Evolutionary conservation across 1,140 invertebrate species (phyloP).

Genomic region (Yoshiicerus persimilis): DNA sequence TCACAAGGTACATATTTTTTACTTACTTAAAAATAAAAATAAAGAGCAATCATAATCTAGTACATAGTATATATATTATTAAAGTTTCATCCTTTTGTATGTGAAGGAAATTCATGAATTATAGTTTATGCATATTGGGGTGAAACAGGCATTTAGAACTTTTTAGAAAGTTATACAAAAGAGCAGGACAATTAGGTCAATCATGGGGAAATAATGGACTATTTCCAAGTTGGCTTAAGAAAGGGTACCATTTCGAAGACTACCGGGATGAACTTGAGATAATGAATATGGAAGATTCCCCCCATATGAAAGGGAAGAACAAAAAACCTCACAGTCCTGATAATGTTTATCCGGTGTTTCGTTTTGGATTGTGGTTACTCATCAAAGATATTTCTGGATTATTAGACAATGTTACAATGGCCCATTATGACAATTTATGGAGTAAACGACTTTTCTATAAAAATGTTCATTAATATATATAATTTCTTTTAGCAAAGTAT

Average conservation of each 20-base stretch:
- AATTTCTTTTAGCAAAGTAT: background rate
- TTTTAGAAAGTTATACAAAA: constrained; percentile 32
- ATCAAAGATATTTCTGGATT: constrained; percentile 26
- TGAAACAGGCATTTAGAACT: background rate
- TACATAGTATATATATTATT: too few species aligned
- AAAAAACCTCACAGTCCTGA: constrained; percentile 23
- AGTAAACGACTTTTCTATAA: background rate
- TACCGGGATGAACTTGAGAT: background rate
- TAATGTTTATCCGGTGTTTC: constrained; percentile 31
- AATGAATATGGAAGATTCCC: background rate
- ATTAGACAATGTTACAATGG: constrained; percentile 26
- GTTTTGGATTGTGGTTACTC: constrained; percentile 42
- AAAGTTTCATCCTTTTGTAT: too few species aligned
- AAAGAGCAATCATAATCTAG: too few species aligned
- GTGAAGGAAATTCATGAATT: too few species aligned
- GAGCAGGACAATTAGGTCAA: constrained; percentile 37
- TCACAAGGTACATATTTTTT: background rate
- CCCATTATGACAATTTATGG: constrained; percentile 35
- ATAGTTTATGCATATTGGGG: background rate
- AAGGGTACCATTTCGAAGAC: background rate
- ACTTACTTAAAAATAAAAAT: too few species aligned
- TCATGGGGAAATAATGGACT: constrained; percentile 35
- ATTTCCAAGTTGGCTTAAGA: constrained; percentile 34
- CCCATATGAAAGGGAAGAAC: background rate
- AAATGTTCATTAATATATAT: background rate